Base-by-base conservation (phyloP, 2,888 invertebrate genomes). In the Melieria crassipennis region DNA sequence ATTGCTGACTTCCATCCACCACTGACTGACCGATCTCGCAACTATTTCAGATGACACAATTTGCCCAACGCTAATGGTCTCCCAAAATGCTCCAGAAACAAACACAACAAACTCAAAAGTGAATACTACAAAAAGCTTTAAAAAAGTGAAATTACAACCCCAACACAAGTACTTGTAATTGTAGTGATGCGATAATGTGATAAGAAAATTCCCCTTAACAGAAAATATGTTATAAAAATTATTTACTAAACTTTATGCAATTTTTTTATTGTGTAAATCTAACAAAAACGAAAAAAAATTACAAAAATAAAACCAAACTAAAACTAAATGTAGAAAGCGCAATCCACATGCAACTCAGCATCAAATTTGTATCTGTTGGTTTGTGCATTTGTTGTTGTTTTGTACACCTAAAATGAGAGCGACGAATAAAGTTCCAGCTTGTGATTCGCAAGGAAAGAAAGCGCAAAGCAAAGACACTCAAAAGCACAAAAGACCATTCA, bases 141-240 rank as follows among this genome's bases (percentile, higher is more conserved):
- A 70, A 4, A 11, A 61, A 61, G 47, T 47, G 52, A 65, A 65
- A 70, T 70, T 65, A 56, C 70, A 61, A 65, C 13, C 13, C 42
- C 45, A 55, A 42, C 43, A 46, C 42, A 65, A 52, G 43, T 47
- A 65, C 16, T 47, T 42, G 67, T 70, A 69, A 71, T 65, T 67
- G 66, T 70, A 65, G 71, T 74, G 74, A 74, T 72, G 74, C 60
- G 68, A 58, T 69, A 70, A 68, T 74, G 74, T 74, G 74, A 74
- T 74, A 74, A 64, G 58, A 70, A 72, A 56, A 62, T 60, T 48
- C 64, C 55, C 11, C 52, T 71, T 52, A 60, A 58, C 65, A 69
- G 13, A 65, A 69, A 67, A 30, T 30, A 30, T 30, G 30, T 30
- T 10, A 63, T 46, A 60, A 42, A 13, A 65, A 45, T 52, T 70